Evolutionary conservation across 1,140 invertebrate genomes (phyloP).

Genomic region (Sitophilus oryzae): DNA sequence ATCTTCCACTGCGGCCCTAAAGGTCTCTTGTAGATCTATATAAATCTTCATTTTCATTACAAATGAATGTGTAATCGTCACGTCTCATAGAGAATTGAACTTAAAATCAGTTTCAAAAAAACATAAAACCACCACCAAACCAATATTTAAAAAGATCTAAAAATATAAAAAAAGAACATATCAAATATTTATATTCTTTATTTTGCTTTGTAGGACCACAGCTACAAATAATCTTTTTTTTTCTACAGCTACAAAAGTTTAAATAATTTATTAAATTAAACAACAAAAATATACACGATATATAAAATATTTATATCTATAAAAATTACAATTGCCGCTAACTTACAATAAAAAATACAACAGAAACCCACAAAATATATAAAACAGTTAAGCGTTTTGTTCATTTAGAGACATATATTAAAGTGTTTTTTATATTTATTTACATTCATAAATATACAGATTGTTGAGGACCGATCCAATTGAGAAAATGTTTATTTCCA

Average conservation of each 20-base stretch:
- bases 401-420: slow-evolving; percentile 27
- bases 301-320: slow-evolving; percentile 32
- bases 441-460: slow-evolving; percentile 34
- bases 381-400: slow-evolving; percentile 29
- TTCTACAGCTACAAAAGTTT: slow-evolving; percentile 31
- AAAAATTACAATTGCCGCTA: slow-evolving; percentile 33
- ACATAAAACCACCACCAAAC: no score
- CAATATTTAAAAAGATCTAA: no score
- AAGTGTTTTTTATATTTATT: slow-evolving; percentile 34
- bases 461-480: slow-evolving; percentile 21
- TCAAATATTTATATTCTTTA: slow-evolving; percentile 35
- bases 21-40: no score
- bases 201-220: slow-evolving; percentile 38
- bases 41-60: no score
- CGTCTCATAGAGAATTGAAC: no score
- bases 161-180: slow-evolving; percentile 11
- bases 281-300: slow-evolving; percentile 38
- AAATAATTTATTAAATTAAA: slow-evolving; percentile 38
- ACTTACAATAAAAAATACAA: slow-evolving; percentile 32
- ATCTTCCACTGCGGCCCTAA: no score
- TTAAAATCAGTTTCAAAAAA: no score
- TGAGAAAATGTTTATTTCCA: slow-evolving; percentile 12
- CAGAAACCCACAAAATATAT: slow-evolving; percentile 30
- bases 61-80: no score
- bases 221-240: slow-evolving; percentile 35